Evolutionary conservation across 2,888 invertebrate genomes (phyloP).

Genomic region (Orthosia gothica): DNA sequence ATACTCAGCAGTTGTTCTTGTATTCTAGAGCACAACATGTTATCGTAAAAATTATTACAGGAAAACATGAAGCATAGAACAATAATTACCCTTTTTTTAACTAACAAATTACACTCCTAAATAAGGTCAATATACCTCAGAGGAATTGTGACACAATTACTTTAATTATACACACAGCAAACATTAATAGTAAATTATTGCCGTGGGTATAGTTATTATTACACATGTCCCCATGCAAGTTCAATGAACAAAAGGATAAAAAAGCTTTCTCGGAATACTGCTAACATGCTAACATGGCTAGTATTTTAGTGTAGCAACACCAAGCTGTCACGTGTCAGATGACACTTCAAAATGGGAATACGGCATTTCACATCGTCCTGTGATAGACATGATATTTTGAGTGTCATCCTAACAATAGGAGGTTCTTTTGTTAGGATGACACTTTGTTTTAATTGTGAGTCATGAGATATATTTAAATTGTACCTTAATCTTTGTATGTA

Average conservation of each 20-base stretch:
- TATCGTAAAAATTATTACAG: conserved; percentile 1
- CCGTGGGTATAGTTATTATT: background rate
- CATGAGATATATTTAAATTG: no score
- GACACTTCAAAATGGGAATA: background rate
- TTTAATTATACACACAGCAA: background rate
- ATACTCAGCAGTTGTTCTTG: conserved; percentile 1
- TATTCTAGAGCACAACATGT: background rate
- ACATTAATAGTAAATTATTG: background rate
- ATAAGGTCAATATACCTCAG: conserved; percentile 32
- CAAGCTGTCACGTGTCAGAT: background rate
- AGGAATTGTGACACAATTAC: conserved; percentile 38
- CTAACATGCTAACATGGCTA: background rate
- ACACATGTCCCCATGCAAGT: background rate
- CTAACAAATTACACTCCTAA: background rate
- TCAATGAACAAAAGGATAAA: conserved; percentile 6
- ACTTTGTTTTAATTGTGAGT: no score
- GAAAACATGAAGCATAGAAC: conserved; percentile 19
- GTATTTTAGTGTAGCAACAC: conserved; percentile 19
- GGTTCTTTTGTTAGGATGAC: no score
- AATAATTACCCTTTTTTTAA: conserved; percentile 13
- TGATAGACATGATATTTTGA: no score
- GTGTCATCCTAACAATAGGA: no score
- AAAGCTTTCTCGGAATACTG: background rate
- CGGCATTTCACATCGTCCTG: no score
- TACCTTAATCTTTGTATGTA: no score